Evolutionary conservation across 2,113 vertebrate species (phyloP), one percentile per base, ranked within the genome.

Genomic region (Scolopax mira): DNA sequence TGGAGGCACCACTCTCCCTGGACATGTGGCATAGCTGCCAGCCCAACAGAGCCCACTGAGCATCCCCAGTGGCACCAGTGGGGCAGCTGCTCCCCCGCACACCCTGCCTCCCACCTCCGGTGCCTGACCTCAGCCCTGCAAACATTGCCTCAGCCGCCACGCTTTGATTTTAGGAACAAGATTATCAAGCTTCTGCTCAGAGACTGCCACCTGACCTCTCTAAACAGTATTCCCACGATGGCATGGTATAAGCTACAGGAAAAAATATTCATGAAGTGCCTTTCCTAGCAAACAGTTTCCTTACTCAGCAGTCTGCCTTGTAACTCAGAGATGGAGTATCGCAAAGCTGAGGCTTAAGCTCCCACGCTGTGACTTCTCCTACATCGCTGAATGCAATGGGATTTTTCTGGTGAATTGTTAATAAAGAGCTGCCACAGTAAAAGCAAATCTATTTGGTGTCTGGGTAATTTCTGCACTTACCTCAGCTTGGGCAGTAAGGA

Each of bases 1-100:
- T 1, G 0, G 10, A 37, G 44, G 21, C 57, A 60, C 37, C 1
- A 0, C 21, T 71, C 9, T 64, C 31, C 31, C 71, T 7, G 7
- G n/a, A 39, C 15, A 12, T 18, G 13, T 31, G 17, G 17, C 58
- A 77, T 6, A 62, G 30, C 58, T 58, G 16, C 27, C 46, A 66
- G 82, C 28, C 33, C 60, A 71, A 44, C 30, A 51, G 25, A 86
- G 21, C 35, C 33, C 44, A 37, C 18, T 3, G 4, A 58, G n/a
- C 37, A 66, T 22, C 67, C n/a, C 41, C 46, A 65, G 6, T 7
- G 33, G 19, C 33, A 18, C 27, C 21, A 37, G 19, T 13, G 39
- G 44, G 46, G 60, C 64, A 65, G 7, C 18, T 0, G 2, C 24
- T 83, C 21, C 24, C 37, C 48, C 2, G 1, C 37, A 65, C 31